These are phyloP conservation scores for Danio rerio DNA, from an alignment of 2,113 vertebrate species.

Conservation along the genomic window DNA sequence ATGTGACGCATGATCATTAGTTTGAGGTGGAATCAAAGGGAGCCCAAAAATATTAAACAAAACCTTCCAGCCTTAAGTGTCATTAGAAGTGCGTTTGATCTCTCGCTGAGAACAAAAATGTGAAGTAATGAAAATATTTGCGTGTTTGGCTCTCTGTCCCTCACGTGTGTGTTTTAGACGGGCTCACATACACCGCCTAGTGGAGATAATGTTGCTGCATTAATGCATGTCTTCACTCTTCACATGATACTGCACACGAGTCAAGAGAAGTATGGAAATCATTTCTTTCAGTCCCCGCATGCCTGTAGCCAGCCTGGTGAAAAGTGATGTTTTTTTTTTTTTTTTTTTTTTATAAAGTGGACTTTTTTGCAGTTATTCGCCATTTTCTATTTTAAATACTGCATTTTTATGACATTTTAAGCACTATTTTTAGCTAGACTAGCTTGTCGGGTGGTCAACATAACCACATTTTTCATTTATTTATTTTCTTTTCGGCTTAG, in stretches of 20 bases:
- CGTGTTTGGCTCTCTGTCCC: conserved; percentile 24
- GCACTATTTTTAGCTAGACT: too few species aligned
- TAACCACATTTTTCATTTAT: too few species aligned
- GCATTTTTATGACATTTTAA: too few species aligned
- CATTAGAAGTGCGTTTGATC: conserved; percentile 33
- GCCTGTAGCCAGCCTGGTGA: too few species aligned
- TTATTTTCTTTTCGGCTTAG: too few species aligned
- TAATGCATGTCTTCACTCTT: neutral
- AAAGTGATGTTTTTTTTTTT: too few species aligned
- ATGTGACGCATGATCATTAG: conserved; percentile 3
- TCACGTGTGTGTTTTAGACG: neutral
- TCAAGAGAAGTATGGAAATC: neutral
- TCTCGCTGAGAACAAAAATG: conserved; percentile 32
- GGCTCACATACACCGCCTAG: conserved; percentile 28
- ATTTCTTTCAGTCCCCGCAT: neutral
- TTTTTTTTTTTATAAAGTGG: too few species aligned
- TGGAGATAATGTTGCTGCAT: neutral
- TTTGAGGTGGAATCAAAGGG: conserved; percentile 14
- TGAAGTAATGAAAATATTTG: conserved; percentile 50
- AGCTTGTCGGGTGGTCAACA: too few species aligned
- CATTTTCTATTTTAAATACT: too few species aligned
- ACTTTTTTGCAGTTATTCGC: too few species aligned
- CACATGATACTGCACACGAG: neutral
- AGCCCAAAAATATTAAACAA: conserved; percentile 27
- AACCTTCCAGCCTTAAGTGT: conserved; percentile 12